Evolutionary conservation across 2,797 vertebrate species (phyloP), one percentile per base, ranked within the genome.

Genomic region (Darevskia nairensis): DNA sequence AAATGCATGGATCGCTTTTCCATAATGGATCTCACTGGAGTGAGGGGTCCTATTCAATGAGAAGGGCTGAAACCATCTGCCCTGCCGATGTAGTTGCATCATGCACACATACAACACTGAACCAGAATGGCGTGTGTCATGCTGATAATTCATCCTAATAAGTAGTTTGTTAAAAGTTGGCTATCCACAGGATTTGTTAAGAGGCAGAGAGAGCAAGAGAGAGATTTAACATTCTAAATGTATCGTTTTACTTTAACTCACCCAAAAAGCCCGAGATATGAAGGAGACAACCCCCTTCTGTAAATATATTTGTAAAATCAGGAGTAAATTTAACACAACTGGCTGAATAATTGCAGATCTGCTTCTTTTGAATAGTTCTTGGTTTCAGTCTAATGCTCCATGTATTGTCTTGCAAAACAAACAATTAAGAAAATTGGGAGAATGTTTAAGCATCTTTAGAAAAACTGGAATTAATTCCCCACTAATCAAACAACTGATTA

Each of bases 321-420:
- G 59, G 27, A 27, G 8, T 27, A 44, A 11, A 32, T 76, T 66
- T 25, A 77, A 27, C 44, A 46, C 64, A 23, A 5, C 15, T 8
- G 61, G 4, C 11, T 17, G 35, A 76, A 61, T 59, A 50, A 46
- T 76, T 66, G 9, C 59, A 29, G 29, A 44, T 78, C 17, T 35
- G 29, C 10, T 25, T 32, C 32, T 69, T 79, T 68, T 69, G 61
- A 89, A 89, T 50, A 11, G 50, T 83, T 50, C 41, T 78, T 44
- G 9, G 41, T 83, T 84, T 84, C 35, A 84, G 61, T 71, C 50
- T 50, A 50, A 15, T 50, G 50, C 50, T 50, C 44, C 72, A 76
- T 50, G 55, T 87, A 32, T 21, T 88, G 77, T 35, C 72, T 66
- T 74, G 44, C 19, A 84, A 84, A 84, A 72, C 32, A 79, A 19